Evolutionary conservation across 2,888 invertebrate genomes (phyloP).

Genomic region (Nephrotoma guestfalica): DNA sequence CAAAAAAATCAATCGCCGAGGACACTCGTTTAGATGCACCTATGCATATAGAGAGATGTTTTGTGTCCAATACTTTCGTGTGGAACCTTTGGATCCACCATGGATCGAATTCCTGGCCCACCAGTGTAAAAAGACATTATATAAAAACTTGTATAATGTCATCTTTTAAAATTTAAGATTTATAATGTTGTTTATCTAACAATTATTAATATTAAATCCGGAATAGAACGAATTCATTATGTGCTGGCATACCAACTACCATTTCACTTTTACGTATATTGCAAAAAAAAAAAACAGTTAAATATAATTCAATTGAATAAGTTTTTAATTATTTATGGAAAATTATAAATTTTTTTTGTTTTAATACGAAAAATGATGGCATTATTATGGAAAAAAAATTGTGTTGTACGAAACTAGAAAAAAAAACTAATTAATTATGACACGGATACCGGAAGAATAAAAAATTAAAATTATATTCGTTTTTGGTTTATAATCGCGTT

Average conservation of each 20-base stretch:
- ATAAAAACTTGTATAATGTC: background rate
- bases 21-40: too few relatives aligned
- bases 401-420: background rate
- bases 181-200: background rate
- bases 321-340: background rate
- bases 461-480: background rate
- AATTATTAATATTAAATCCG: background rate
- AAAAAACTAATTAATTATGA: background rate
- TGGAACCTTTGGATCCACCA: too few relatives aligned
- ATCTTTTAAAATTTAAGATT: background rate
- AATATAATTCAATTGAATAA: background rate
- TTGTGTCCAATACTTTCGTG: too few relatives aligned
- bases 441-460: background rate
- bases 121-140: too few relatives aligned
- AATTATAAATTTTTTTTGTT: background rate
- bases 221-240: background rate
- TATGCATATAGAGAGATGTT: too few relatives aligned
- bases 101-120: too few relatives aligned
- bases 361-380: background rate
- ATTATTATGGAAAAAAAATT: background rate
- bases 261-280: background rate
- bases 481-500: background rate
- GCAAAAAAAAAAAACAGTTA: background rate
- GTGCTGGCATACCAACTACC: background rate
- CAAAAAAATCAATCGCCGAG: too few relatives aligned